A percentile compares a stretch with the other conserved stretches of the same genome.
These are phyloP conservation scores for Ectobius pallidus DNA, from an alignment of 2,888 invertebrate genomes.

Conservation along the genomic window DNA sequence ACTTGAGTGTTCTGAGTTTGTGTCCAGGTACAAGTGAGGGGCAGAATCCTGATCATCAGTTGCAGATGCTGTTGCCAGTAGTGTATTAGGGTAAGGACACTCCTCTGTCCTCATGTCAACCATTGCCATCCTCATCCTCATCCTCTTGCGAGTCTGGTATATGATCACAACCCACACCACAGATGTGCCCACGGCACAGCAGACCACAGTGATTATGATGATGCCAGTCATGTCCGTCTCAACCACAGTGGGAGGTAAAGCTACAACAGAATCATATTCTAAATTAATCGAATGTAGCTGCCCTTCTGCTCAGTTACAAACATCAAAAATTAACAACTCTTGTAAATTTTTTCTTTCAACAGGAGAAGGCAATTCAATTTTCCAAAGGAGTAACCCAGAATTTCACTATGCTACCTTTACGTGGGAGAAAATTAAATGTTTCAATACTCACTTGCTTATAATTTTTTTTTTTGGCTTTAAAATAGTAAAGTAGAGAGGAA, in stretches of 20 bases:
- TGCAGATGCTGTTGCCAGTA: conserved; percentile 51
- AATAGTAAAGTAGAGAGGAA: too few species aligned
- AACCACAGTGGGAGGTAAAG: conserved; percentile 61
- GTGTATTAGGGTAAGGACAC: conserved; percentile 30
- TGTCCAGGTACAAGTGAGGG: conserved; percentile 61
- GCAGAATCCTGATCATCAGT: conserved; percentile 50
- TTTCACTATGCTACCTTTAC: too few species aligned
- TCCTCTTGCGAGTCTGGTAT: conserved; percentile 78
- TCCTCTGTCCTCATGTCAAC: conserved; percentile 41
- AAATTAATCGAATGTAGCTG: too few species aligned
- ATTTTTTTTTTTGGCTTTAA: too few species aligned
- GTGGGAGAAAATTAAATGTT: too few species aligned
- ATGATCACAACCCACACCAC: conserved; percentile 91
- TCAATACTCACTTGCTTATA: too few species aligned
- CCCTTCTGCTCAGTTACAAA: too few species aligned
- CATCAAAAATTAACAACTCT: too few species aligned
- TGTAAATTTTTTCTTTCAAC: too few species aligned
- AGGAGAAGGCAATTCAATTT: too few species aligned
- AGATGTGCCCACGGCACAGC: conserved; percentile 90
- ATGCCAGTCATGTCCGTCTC: conserved; percentile 85
- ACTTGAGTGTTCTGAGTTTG: conserved; percentile 74
- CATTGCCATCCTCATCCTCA: conserved; percentile 68
- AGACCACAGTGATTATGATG: conserved; percentile 87
- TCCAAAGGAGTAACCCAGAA: too few species aligned
- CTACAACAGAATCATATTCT: too few species aligned